Conservation (phyloP, 2,113 vertebrate genomes). For the Lonchura striata region DNA sequence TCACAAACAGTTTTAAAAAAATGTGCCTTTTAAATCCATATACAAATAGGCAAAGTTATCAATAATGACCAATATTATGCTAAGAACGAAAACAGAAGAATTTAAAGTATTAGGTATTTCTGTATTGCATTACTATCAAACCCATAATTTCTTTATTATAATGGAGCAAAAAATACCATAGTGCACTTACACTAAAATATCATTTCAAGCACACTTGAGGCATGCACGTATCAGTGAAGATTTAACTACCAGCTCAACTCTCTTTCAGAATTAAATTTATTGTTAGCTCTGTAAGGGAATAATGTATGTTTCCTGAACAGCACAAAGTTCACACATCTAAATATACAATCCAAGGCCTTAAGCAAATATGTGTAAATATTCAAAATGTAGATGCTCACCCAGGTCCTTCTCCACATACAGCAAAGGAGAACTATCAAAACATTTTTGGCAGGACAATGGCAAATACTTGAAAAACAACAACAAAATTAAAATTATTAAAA, state of each 20-base stretch:
- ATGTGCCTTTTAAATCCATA: background rate
- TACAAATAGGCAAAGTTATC: background rate
- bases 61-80: background rate
- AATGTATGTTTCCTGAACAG: background rate
- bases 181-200: background rate
- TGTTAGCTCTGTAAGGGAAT: background rate
- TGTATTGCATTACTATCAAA: background rate
- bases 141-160: background rate
- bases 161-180: background rate
- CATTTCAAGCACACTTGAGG: background rate
- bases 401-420: background rate
- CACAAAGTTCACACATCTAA: background rate
- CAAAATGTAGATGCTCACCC: background rate
- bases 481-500: background rate
- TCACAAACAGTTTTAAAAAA: background rate
- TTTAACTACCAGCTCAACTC: background rate
- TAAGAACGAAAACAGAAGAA: background rate
- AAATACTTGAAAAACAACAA: background rate
- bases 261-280: background rate
- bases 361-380: background rate
- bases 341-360: background rate
- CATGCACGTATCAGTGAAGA: rapidly evolving
- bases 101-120: background rate
- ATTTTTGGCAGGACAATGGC: background rate
- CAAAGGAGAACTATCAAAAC: background rate